These are phyloP conservation scores for Lepidochitona cinerea DNA, from an alignment of 2,888 invertebrate species.

Conservation along the genomic window DNA sequence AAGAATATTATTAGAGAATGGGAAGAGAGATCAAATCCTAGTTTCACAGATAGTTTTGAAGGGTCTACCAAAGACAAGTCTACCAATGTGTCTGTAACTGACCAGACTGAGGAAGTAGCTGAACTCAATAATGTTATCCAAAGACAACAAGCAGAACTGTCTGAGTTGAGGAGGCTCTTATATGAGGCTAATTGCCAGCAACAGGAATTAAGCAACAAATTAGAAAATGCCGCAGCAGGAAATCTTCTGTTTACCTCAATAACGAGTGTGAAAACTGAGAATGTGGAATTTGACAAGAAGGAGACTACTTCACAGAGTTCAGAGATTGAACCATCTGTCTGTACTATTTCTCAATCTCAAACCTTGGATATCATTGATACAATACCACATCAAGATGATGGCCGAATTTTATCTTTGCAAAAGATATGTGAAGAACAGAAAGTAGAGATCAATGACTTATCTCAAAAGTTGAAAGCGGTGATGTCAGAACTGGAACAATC, in stretches of 20 bases:
- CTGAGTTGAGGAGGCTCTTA: not conserved
- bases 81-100: too few species aligned
- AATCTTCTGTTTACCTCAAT: too few species aligned
- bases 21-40: not conserved
- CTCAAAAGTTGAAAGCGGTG: too few species aligned
- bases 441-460: too few species aligned
- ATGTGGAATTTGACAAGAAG: not conserved
- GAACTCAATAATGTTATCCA: not conserved
- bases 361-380: too few species aligned
- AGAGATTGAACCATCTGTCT: not conserved
- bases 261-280: not conserved
- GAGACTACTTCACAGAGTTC: not conserved
- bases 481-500: too few species aligned
- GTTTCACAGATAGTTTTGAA: not conserved
- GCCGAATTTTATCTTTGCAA: too few species aligned
- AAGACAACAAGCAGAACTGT: not conserved
- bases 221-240: too few species aligned
- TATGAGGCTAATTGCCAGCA: not conserved
- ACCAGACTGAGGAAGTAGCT: not conserved
- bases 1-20: not conserved
- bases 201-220: not conserved
- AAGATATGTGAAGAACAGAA: too few species aligned
- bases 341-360: too few species aligned
- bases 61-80: not conserved
- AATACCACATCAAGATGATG: too few species aligned